phyloP scores from a whole-genome alignment of 2,113 vertebrate genomes.

The Mobula hypostoma region DNA sequence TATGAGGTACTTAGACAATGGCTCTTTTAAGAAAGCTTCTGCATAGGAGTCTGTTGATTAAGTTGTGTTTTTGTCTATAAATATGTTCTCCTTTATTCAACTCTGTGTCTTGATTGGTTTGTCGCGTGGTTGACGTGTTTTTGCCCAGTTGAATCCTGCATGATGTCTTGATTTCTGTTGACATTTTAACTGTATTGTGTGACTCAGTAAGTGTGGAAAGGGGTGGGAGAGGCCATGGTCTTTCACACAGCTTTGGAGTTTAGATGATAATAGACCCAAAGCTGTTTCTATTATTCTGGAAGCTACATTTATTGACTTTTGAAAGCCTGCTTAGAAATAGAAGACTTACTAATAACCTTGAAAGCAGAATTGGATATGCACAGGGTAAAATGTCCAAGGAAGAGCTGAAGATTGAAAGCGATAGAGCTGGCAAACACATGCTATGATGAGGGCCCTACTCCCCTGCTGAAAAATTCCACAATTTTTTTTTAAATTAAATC shows the following conservation, averaged over 20 bases:
- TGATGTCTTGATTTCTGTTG: neutral
- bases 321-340: neutral
- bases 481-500: neutral
- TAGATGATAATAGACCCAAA: neutral
- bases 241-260: neutral
- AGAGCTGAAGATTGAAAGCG: neutral
- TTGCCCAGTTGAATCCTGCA: neutral
- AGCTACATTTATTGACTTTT: neutral
- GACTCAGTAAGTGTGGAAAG: neutral
- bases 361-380: neutral
- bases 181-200: neutral
- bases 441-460: neutral
- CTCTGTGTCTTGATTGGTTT: neutral
- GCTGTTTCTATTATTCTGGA: neutral
- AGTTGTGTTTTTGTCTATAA: neutral
- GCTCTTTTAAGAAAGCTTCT: neutral
- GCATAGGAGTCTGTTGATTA: neutral
- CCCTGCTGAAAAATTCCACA: neutral
- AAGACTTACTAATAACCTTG: neutral
- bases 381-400: neutral
- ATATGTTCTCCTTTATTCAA: neutral
- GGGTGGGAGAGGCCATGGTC: neutral
- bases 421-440: neutral
- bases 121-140: neutral
- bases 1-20: neutral